Percentiles rank a stretch among this genome's conserved stretches.
Conservation (phyloP, 2,888 invertebrate species). For the Spisula subtruncata region DNA sequence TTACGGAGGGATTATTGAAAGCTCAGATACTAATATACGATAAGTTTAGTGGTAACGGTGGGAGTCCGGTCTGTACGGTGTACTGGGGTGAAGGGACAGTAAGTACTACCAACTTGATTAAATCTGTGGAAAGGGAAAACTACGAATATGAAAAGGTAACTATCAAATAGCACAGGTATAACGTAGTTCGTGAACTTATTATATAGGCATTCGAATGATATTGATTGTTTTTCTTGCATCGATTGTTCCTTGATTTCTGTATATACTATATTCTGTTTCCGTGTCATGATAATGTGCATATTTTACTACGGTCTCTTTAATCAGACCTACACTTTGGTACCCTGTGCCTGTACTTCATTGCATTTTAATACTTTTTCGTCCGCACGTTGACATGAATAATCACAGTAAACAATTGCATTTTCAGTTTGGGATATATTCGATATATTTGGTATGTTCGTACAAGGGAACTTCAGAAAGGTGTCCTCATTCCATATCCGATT, state of each 20-base stretch:
- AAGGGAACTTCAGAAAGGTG: background rate
- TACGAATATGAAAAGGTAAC: background rate
- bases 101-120: background rate
- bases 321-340: too few species aligned
- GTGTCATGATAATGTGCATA: too few species aligned
- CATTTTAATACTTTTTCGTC: background rate
- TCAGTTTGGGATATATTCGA: background rate
- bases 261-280: too few species aligned
- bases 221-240: too few species aligned
- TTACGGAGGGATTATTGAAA: background rate
- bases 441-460: background rate
- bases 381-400: background rate
- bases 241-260: too few species aligned
- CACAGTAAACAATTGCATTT: background rate
- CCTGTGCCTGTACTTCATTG: too few species aligned
- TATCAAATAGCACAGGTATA: too few species aligned
- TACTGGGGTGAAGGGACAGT: background rate
- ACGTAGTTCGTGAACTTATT: too few species aligned
- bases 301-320: too few species aligned
- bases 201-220: background rate
- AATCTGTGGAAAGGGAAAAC: background rate
- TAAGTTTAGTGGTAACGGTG: background rate
- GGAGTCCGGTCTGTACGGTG: background rate
- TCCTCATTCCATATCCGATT: background rate
- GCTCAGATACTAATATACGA: background rate